Evolutionary conservation across 2,113 vertebrate genomes (phyloP), one percentile per base, ranked within the genome.

Genomic region (Caranx ignobilis): DNA sequence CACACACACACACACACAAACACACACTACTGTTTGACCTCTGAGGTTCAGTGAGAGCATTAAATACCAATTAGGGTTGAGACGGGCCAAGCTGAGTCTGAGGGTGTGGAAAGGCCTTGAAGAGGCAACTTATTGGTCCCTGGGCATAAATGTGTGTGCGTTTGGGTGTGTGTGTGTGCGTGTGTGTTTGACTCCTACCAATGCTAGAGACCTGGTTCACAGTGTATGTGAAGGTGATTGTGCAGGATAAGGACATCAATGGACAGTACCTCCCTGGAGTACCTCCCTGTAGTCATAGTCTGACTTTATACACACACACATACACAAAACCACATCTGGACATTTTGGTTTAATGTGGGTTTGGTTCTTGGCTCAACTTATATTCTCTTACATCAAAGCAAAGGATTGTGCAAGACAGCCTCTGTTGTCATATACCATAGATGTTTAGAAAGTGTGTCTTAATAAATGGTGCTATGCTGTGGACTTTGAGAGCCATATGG

Each of bases 61-160:
- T 93, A 92, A 94, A 94, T 91, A 90, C 88, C 89, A 93, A 94
- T 94, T 94, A 94, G 83, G 82, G 57, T 79, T 72, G 79, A 81
- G 87, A 75, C 85, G 12, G 84, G 78, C 82, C 83, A 87, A 86
- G 81, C 76, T 84, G 75, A 79, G 75, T 81, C 80, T 91, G 82
- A 88, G 88, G 86, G 68, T 91, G 86, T 74, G 76, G 83, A 65
- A 79, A 79, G 87, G 80, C 88, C 86, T 81, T 63, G 75, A 91
- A 79, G 77, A 88, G 91, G 85, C 75, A 83, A 61, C 89, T 91
- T 93, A 93, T 93, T 94, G 87, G 92, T 93, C 91, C 90, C 91
- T 75, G 54, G 86, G 75, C 74, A 78, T 90, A 41, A 34, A 56
- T 74, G 60, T 65, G 66, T 73, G 67, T 77, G 66, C 73, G 62